A percentile compares a stretch with the other conserved stretches of the same genome.
Conservation (phyloP, 2,797 vertebrate genomes). For the Schizopygopsis malacanthus region DNA sequence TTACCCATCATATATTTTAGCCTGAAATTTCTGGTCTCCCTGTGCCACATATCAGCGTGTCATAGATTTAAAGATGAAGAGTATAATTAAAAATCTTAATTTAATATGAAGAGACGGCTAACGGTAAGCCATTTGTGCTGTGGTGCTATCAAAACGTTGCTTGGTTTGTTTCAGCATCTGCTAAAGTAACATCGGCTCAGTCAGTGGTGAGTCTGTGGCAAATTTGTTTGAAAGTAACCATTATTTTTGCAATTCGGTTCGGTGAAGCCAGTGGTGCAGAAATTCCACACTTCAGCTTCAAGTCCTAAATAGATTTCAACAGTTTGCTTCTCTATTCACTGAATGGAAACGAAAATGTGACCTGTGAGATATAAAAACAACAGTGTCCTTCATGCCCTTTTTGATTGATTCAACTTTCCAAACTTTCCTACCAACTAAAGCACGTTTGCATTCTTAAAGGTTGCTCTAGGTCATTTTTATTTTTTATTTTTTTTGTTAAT, state of each 20-base stretch:
- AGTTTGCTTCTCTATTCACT: not conserved
- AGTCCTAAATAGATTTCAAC: constrained; percentile 15
- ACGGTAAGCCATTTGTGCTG: not conserved
- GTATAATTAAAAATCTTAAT: not conserved
- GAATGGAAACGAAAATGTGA: not conserved
- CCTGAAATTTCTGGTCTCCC: not conserved
- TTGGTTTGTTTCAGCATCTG: not conserved
- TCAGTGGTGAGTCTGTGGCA: constrained; percentile 11
- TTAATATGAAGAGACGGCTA: not conserved
- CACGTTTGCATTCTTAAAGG: not conserved
- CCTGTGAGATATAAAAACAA: not conserved
- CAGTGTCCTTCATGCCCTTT: not conserved
- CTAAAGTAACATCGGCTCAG: not conserved
- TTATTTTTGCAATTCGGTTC: constrained; percentile 4
- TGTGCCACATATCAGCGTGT: not conserved
- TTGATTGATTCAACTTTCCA: not conserved
- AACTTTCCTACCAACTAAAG: not conserved
- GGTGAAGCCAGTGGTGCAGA: constrained; percentile 8
- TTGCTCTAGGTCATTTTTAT: not conserved
- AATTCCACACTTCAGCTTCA: constrained; percentile 19
- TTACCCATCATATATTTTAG: constrained; percentile 1
- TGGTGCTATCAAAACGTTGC: not conserved
- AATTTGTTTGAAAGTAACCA: not conserved
- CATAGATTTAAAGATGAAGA: not conserved
- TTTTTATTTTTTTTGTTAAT: not conserved